Base-by-base conservation (phyloP, 2,888 invertebrate genomes). In the Athalia circularis region DNA sequence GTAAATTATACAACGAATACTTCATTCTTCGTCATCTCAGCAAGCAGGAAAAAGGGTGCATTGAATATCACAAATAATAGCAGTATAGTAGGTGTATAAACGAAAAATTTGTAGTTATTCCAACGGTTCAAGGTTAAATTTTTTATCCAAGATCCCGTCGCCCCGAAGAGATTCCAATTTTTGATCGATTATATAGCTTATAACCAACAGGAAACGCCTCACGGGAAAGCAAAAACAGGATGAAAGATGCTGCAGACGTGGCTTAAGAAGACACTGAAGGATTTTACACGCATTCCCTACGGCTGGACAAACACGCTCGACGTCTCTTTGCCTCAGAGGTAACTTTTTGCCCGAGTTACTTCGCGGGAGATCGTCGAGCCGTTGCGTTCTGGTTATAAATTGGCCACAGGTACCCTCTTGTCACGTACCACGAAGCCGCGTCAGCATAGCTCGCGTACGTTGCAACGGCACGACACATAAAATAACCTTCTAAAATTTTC, bases 1-100 rank as follows among this genome's bases (percentile, higher is more conserved):
- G 79, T 78, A 81, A 81, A 75, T 78, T 59, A 77, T 72, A 6
- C 78, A 77, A 81, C 79, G 79, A 80, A 81, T 81, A 81, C 80
- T 80, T 68, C 65, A 76, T 79, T 75, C 77, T 68, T 29, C 45
- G 47, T 72, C 57, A 68, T 8, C 57, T 52, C 3, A 4, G 8
- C 15, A 47, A 50, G 57, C 52, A 11, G 6, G 5, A 59, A 47
- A 13, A 5, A 13, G 57, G n/a, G 45, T n/a, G 8, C 7, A 7
- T 5, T 47, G 47, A 59, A 59, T 45, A 72, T 45, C 13, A 47
- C 47, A 47, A n/a, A 47, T 45, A 47, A 13, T n/a, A 5, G 0
- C 48, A 13, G 29, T 67, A 67, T 13, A 50, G 8, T 7, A n/a
- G n/a, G n/a, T n/a, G n/a, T 8, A 15, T 3, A 50, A 65, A 29